phyloP scores from a whole-genome alignment of 2,888 invertebrate genomes.

The Watsonalla cultraria region DNA sequence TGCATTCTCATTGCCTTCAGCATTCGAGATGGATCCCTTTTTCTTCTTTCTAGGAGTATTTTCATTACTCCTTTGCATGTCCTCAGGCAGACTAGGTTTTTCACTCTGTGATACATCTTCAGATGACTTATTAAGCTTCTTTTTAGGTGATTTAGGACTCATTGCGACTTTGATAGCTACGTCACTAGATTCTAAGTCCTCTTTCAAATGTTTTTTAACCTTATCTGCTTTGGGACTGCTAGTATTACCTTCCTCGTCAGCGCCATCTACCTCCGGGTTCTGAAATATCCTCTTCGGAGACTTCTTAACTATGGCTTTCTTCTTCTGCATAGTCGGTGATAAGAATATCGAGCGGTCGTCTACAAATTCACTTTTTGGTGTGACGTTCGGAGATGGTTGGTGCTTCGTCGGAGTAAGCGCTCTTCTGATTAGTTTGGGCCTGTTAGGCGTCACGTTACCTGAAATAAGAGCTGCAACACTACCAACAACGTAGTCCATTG shows the following conservation, averaged over 20 bases:
- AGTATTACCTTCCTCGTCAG: constrained; percentile 35
- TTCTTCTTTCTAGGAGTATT: constrained; percentile 47
- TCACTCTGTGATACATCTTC: constrained; percentile 11
- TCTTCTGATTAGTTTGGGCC: constrained; percentile 62
- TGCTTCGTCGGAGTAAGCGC: constrained; percentile 69
- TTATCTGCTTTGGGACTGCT: constrained; percentile 59
- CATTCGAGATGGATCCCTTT: constrained; percentile 23
- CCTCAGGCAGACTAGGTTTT: constrained; percentile 15
- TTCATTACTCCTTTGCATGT: constrained; percentile 27
- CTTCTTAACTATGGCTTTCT: constrained; percentile 67
- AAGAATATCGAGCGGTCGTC: constrained; percentile 65
- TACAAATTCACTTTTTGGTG: constrained; percentile 64
- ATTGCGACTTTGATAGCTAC: constrained; percentile 13
- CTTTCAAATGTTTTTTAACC: constrained; percentile 62
- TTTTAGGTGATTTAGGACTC: constrained; percentile 18
- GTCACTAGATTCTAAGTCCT: constrained; percentile 41
- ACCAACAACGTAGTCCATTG: constrained; percentile 76
- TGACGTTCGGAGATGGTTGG: constrained; percentile 63
- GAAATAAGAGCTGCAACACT: constrained; percentile 79
- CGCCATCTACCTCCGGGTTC: constrained; percentile 53
- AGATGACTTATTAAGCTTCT: constrained; percentile 15
- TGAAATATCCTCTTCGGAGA: constrained; percentile 71
- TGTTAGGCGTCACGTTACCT: constrained; percentile 75
- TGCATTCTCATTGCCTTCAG: constrained; percentile 7
- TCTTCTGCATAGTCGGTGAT: constrained; percentile 64